Evolutionary conservation across 2,888 invertebrate genomes (phyloP), one percentile per base, ranked within the genome.

Genomic region (Steinernema hermaphroditum): DNA sequence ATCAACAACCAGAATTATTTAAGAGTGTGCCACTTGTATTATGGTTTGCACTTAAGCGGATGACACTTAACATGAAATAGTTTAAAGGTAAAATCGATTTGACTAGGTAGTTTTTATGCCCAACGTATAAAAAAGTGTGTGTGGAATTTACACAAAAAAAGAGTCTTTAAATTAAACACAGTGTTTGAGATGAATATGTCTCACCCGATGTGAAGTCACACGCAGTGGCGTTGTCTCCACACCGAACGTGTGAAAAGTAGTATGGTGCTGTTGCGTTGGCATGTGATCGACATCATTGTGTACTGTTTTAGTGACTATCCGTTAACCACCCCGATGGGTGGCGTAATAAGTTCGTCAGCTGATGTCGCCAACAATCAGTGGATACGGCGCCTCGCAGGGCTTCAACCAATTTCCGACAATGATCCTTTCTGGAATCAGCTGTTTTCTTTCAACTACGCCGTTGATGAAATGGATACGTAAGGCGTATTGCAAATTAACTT

Each of bases 381-480:
- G 85, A 89, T 96, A 68, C 89, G 90, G 75, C 90, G 91, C 77
- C 93, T 96, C 87, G 92, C 92, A 77, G 92, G 93, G 0, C 90
- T 90, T 44, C 92, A 94, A 78, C 89, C 91, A 44, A 92, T 98
- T 81, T 90, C 92, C 4, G 90, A 92, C 8, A 93, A 94, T 87
- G 93, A 94, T 87, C 92, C 92, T 0, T 96, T 94, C 87, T 98
- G 97, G 97, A 94, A 94, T 87, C 91, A 92, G 79, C 91, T 98
- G 78, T 89, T 98, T 44, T 92, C 95, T 0, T 98, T 94, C 86
- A 93, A 85, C 72, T 78, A 84, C 50, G 80, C 85, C 68, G 75
- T 86, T 71, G 84, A 85, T 29, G 82, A 84, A 27, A 73, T 72
- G 6, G 79, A 82, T 41, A 77, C 77, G 86, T 86, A 46, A 70